These are phyloP conservation scores for Bovichtus variegatus DNA, from an alignment of 2,797 vertebrate species.

Conservation along the genomic window DNA sequence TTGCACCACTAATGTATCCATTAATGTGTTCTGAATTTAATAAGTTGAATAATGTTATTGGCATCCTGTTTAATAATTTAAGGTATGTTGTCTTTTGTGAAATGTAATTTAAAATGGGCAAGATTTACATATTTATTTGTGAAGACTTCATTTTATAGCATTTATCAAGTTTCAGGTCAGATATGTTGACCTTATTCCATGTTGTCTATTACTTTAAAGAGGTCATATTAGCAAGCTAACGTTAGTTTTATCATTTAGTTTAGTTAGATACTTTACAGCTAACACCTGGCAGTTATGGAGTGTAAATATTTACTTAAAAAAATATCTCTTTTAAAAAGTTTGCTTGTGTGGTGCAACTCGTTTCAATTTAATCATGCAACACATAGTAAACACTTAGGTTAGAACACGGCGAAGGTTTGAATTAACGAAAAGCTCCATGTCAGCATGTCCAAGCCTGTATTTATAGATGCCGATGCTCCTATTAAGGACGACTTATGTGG, in stretches of 20 bases:
- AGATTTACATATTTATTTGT: not conserved
- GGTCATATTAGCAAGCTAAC: not conserved
- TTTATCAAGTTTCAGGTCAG: not conserved
- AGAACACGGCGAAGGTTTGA: not conserved
- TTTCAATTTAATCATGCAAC: not conserved
- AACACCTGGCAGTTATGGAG: not conserved
- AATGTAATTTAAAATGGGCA: not conserved
- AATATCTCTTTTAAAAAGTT: not conserved
- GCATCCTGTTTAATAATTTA: no score
- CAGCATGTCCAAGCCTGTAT: slow-evolving; percentile 11
- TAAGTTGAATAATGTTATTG: no score
- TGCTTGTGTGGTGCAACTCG: not conserved
- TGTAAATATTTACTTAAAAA: not conserved
- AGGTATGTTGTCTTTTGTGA: not conserved
- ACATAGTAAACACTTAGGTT: not conserved
- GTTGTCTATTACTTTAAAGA: not conserved
- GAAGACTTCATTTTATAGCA: no score
- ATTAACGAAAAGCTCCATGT: not conserved
- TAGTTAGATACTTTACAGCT: not conserved
- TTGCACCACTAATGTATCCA: not conserved
- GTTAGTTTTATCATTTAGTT: not conserved
- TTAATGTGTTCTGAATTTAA: not conserved
- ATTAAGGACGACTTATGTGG: slow-evolving; percentile 9
- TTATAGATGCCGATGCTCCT: slow-evolving; percentile 29
- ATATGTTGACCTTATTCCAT: not conserved